phyloP scores from a whole-genome alignment of 2,113 vertebrate species.

The Festucalex cinctus region DNA sequence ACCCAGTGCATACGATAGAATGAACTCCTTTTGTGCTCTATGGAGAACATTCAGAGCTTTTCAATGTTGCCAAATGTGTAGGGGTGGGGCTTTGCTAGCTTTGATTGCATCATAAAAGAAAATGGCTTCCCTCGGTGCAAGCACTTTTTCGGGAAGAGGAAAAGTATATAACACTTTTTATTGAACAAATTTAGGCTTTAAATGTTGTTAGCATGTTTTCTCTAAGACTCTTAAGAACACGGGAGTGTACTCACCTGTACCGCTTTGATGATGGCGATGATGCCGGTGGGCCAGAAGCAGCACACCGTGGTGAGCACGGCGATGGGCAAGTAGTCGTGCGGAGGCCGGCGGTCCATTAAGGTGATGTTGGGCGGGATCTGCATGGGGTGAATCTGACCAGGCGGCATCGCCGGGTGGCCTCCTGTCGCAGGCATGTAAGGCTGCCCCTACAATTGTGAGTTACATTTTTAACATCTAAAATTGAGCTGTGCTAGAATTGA shows the following conservation, averaged over 20 bases:
- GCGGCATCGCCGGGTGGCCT: slow-evolving; percentile 66
- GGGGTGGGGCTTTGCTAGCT: no score
- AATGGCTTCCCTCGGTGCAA: no score
- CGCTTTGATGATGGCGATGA: slow-evolving; percentile 92
- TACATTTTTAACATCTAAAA: background rate
- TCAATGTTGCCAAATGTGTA: no score
- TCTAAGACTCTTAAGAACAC: no score
- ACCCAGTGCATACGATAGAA: no score
- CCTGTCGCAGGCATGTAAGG: slow-evolving; percentile 68
- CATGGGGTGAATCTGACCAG: slow-evolving; percentile 76
- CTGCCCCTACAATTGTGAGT: slow-evolving; percentile 58
- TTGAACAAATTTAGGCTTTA: no score
- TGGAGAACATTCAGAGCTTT: no score
- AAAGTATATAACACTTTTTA: no score
- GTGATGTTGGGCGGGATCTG: slow-evolving; percentile 83
- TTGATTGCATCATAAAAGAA: no score
- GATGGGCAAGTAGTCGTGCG: slow-evolving; percentile 93
- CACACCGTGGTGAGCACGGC: slow-evolving; percentile 91
- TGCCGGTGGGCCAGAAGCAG: slow-evolving; percentile 94
- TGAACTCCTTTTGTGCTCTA: no score
- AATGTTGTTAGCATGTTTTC: no score
- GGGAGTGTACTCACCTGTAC: slow-evolving; percentile 89
- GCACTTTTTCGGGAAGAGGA: no score
- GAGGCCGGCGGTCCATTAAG: slow-evolving; percentile 83
- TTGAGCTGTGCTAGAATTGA: background rate